A percentile compares a stretch with the other conserved stretches of the same genome.
phyloP scores from a whole-genome alignment of 2,113 vertebrate species.

The Lepidothrix coronata region DNA sequence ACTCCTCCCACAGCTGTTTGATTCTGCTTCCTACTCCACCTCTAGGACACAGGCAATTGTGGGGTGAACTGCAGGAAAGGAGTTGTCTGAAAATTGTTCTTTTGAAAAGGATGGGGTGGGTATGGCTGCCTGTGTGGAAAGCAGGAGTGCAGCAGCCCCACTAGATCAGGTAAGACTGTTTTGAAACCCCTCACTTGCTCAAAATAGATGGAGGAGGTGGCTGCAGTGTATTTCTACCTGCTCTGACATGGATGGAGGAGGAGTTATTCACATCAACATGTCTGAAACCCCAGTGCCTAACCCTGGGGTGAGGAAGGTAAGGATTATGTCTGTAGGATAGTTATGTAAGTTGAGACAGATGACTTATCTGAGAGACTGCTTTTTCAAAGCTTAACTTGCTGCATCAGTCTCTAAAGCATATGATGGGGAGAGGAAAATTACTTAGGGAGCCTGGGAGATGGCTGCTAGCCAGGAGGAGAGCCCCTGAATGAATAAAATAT shows the following conservation, averaged over 20 bases:
- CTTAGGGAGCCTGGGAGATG: neutral
- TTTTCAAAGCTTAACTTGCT: neutral
- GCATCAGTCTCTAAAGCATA: neutral
- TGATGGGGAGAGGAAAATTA: neutral
- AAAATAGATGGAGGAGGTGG: neutral
- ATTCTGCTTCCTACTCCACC: neutral
- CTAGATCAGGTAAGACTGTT: neutral
- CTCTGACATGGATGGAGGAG: neutral
- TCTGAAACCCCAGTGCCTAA: neutral
- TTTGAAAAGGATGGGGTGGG: neutral
- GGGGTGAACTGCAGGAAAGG: neutral
- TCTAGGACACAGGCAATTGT: neutral
- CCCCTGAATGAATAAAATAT: neutral
- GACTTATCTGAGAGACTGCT: neutral
- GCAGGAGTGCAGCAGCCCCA: neutral
- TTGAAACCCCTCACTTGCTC: neutral
- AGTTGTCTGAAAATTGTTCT: neutral
- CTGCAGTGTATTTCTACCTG: neutral
- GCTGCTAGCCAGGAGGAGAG: neutral
- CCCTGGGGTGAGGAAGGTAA: neutral
- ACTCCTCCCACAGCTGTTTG: neutral
- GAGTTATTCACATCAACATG: accelerated
- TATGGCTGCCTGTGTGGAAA: neutral
- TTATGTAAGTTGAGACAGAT: neutral
- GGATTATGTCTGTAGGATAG: neutral